Evolutionary conservation across 2,888 invertebrate species (phyloP).

Genomic region (Caenorhabditis afra): DNA sequence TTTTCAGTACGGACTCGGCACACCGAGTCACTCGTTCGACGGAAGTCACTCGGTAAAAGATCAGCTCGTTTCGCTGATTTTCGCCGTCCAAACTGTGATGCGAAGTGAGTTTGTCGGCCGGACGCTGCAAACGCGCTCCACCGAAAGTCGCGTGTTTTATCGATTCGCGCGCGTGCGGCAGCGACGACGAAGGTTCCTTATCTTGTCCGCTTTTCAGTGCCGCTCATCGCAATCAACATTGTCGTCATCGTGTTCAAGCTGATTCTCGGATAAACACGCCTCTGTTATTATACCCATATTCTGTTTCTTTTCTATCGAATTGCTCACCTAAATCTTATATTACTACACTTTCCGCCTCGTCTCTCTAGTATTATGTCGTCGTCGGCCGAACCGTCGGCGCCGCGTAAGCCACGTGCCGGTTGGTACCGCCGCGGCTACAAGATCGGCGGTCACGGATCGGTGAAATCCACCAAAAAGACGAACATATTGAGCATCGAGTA

Average conservation of each 20-base stretch:
- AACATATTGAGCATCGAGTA: conserved; percentile 87
- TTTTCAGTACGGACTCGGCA: conserved; percentile 69
- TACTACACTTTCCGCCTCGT: too few relatives aligned
- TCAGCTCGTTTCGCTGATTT: conserved; percentile 91
- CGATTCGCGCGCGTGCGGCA: too few relatives aligned
- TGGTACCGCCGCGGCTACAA: conserved; percentile 8
- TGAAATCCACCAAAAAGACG: neutral
- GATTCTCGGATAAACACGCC: conserved; percentile 86
- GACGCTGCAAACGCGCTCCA: conserved; percentile 10
- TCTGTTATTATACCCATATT: conserved; percentile 1
- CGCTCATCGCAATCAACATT: conserved; percentile 92
- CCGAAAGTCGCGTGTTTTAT: neutral
- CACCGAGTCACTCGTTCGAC: conserved; percentile 71
- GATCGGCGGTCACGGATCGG: conserved; percentile 20
- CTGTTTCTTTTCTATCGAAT: neutral
- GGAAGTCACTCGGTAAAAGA: conserved; percentile 87
- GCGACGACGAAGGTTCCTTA: neutral
- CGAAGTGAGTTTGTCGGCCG: conserved; percentile 91
- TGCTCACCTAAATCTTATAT: too few relatives aligned
- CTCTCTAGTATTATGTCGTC: too few relatives aligned
- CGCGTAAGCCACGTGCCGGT: too few relatives aligned
- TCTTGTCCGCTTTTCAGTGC: conserved; percentile 87
- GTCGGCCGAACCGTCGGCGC: too few relatives aligned
- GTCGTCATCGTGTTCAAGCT: conserved; percentile 91
- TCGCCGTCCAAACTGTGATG: conserved; percentile 96